Conservation (phyloP, 2,888 invertebrate species). For the Spisula solida region DNA sequence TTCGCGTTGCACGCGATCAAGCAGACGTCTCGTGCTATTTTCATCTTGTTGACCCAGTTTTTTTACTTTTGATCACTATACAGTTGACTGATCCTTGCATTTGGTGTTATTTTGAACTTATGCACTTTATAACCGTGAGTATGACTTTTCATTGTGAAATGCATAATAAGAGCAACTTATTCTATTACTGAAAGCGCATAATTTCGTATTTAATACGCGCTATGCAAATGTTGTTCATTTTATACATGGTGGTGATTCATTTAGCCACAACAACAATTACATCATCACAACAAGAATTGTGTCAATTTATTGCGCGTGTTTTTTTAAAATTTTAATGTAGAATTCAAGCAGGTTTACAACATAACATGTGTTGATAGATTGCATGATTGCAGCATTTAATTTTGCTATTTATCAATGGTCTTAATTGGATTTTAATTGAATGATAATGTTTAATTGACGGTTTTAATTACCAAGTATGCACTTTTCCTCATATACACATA, state of each 20-base stretch:
- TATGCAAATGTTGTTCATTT: neutral
- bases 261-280: neutral
- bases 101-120: neutral
- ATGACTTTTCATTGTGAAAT: neutral
- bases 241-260: neutral
- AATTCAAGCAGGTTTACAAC: too few species aligned
- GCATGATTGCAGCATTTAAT: too few species aligned
- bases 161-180: neutral
- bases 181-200: neutral
- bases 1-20: neutral
- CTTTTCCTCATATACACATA: too few species aligned
- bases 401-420: too few species aligned
- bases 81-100: constrained; percentile 10
- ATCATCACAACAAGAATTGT: neutral
- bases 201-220: neutral
- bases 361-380: too few species aligned
- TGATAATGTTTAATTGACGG: too few species aligned
- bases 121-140: neutral
- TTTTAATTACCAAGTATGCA: too few species aligned
- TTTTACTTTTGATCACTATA: constrained; percentile 13
- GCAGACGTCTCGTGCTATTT: constrained; percentile 29
- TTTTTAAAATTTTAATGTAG: too few species aligned
- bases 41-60: constrained; percentile 20
- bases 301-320: neutral
- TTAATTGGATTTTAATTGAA: too few species aligned